Evolutionary conservation across 2,797 vertebrate species (phyloP).

Genomic region (Trichosurus vulpecula): DNA sequence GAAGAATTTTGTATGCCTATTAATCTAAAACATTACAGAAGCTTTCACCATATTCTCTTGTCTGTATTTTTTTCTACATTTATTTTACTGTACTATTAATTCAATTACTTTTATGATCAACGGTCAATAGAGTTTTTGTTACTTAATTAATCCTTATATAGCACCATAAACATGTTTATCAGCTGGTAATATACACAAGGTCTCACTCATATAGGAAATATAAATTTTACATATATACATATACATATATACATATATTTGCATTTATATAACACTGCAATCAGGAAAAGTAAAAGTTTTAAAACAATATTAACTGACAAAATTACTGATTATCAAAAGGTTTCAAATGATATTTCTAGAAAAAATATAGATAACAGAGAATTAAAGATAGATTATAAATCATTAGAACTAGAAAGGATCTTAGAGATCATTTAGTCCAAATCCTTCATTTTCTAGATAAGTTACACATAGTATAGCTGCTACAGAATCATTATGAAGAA

Average conservation of each 20-base stretch:
- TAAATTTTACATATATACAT: slow-evolving; percentile 63
- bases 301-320: slow-evolving; percentile 72
- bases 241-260: slow-evolving; percentile 46
- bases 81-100: slow-evolving; percentile 88
- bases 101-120: slow-evolving; percentile 88
- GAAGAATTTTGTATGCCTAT: slow-evolving; percentile 94
- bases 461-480: slow-evolving; percentile 7
- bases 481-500: slow-evolving; percentile 32
- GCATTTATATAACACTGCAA: slow-evolving; percentile 77
- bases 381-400: slow-evolving; percentile 45
- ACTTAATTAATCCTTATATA: slow-evolving; percentile 85
- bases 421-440: background rate
- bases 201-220: slow-evolving; percentile 74
- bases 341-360: slow-evolving; percentile 71
- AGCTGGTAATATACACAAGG: slow-evolving; percentile 73
- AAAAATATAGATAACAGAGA: slow-evolving; percentile 74
- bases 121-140: slow-evolving; percentile 83
- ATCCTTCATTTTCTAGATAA: background rate
- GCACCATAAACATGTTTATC: slow-evolving; percentile 79
- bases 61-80: slow-evolving; percentile 88
- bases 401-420: background rate
- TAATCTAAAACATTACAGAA: slow-evolving; percentile 92
- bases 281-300: slow-evolving; percentile 78
- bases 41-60: slow-evolving; percentile 88
- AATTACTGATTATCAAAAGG: slow-evolving; percentile 71